Conservation (phyloP, 2,888 invertebrate species). For the Uloborus plumipes region DNA sequence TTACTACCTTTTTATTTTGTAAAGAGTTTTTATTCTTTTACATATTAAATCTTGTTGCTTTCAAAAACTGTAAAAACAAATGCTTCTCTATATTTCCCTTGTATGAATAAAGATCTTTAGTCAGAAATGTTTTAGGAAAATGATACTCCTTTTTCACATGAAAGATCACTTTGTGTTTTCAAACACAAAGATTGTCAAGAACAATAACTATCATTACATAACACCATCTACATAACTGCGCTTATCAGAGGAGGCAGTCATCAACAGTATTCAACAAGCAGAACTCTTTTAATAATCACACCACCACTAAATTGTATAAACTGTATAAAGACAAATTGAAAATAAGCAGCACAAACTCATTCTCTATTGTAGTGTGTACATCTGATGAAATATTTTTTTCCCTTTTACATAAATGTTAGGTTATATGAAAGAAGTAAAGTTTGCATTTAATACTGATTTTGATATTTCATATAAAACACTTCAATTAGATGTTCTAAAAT, state of each 20-base stretch:
- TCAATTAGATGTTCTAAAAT: no score
- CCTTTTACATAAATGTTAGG: no score
- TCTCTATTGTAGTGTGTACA: no score
- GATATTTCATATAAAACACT: no score
- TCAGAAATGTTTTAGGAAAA: conserved; percentile 9
- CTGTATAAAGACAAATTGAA: no score
- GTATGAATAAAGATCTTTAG: no score
- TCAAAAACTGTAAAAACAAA: no score
- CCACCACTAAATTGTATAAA: neutral
- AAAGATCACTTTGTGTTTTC: conserved; percentile 51
- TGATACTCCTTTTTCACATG: conserved; percentile 18
- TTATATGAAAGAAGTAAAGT: no score
- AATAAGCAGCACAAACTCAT: no score
- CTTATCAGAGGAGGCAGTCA: conserved; percentile 29
- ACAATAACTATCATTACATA: conserved; percentile 39
- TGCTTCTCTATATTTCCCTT: no score
- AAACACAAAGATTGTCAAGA: conserved; percentile 61
- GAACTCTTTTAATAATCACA: neutral
- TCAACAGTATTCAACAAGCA: conserved; percentile 36
- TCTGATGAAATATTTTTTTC: no score
- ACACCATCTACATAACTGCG: conserved; percentile 27
- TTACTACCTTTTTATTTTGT: conserved; percentile 48
- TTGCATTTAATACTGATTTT: no score
- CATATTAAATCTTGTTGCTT: conserved; percentile 33
- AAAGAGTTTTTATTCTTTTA: conserved; percentile 47